Conservation (phyloP, 2,888 invertebrate genomes). For the Escarpia spicata region DNA sequence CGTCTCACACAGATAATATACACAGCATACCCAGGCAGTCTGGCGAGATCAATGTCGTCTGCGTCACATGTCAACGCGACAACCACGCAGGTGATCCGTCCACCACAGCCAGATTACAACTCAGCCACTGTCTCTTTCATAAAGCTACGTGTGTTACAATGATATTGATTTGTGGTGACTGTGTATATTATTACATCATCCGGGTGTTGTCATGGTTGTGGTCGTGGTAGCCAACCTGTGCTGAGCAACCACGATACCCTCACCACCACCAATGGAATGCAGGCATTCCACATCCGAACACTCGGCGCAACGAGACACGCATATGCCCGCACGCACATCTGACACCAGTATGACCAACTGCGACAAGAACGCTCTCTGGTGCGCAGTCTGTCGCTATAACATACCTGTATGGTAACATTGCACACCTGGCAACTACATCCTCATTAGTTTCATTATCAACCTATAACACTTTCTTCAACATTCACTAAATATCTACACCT, state of each 20-base stretch:
- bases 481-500: no score
- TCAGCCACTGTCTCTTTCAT: neutral
- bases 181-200: neutral
- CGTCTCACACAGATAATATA: neutral
- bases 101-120: neutral
- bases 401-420: neutral
- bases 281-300: neutral
- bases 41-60: constrained; percentile 9
- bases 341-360: neutral
- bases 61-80: neutral
- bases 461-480: neutral
- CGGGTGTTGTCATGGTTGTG: neutral
- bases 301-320: neutral
- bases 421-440: neutral
- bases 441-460: neutral
- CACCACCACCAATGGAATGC: neutral
- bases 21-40: neutral
- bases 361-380: neutral
- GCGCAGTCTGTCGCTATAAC: neutral
- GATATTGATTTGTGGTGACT: neutral
- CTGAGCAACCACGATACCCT: neutral
- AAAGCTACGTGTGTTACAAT: neutral
- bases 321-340: neutral
- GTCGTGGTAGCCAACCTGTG: neutral
- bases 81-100: neutral